These are phyloP conservation scores for Tachina grossa DNA, from an alignment of 2,888 invertebrate genomes.

Conservation along the genomic window DNA sequence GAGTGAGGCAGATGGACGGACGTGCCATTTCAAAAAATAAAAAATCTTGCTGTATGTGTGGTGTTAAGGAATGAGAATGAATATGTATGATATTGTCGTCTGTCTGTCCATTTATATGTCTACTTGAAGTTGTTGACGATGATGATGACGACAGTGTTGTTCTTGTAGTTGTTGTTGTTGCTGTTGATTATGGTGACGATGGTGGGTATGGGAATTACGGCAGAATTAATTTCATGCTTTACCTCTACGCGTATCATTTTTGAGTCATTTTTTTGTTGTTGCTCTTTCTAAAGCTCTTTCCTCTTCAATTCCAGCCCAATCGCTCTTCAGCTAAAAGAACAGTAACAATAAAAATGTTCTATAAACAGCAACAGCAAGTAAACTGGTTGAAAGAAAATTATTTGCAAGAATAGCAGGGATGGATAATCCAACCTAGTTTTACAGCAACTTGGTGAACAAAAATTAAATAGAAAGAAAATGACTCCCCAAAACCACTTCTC, in stretches of 20 bases:
- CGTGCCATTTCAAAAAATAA: background rate
- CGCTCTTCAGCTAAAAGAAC: background rate
- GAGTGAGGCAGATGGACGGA: constrained; percentile 6
- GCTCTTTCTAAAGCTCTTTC: background rate
- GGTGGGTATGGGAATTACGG: constrained; percentile 70
- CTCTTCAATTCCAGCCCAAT: background rate
- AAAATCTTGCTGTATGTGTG: constrained; percentile 54
- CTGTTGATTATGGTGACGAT: constrained; percentile 57
- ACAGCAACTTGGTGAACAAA: too few species aligned
- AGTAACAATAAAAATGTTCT: constrained; percentile 23
- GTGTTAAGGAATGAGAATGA: constrained; percentile 68
- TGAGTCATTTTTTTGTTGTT: constrained; percentile 14
- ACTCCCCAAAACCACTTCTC: too few species aligned
- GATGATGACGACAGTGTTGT: constrained; percentile 32
- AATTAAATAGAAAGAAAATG: too few species aligned
- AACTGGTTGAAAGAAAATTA: constrained; percentile 20
- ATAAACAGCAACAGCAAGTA: constrained; percentile 37
- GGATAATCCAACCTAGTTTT: background rate
- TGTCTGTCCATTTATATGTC: constrained; percentile 33
- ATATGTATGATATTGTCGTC: constrained; percentile 56
- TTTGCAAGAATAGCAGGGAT: constrained; percentile 1
- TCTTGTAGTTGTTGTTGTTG: constrained; percentile 23
- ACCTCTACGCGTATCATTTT: constrained; percentile 63
- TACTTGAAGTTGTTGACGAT: constrained; percentile 49
- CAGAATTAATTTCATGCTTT: constrained; percentile 71